These are phyloP conservation scores for Carassius gibelio DNA, from an alignment of 2,113 vertebrate genomes.

Conservation along the genomic window DNA sequence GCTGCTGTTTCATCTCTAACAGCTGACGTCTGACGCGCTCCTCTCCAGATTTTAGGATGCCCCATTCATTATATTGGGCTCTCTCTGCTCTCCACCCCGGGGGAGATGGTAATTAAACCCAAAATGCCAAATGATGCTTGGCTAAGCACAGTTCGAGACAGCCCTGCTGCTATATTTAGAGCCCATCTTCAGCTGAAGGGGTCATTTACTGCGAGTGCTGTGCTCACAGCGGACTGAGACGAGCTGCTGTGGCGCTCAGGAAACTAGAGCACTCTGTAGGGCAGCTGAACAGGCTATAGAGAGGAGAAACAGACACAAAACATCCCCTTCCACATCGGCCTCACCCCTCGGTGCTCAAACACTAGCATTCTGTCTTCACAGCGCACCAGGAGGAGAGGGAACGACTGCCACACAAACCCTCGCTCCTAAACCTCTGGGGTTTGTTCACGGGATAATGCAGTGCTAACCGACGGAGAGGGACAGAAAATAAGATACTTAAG, in stretches of 20 bases:
- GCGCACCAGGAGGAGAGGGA: too few species aligned
- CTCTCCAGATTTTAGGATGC: slow-evolving; percentile 50
- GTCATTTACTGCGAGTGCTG: slow-evolving; percentile 52
- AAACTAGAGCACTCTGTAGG: slow-evolving; percentile 63
- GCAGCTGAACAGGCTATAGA: slow-evolving; percentile 35
- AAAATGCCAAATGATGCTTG: slow-evolving; percentile 69
- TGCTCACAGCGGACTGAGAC: slow-evolving; percentile 41
- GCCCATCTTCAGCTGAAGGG: slow-evolving; percentile 59
- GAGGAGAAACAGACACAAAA: neutral
- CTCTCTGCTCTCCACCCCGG: slow-evolving; percentile 52
- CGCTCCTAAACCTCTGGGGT: slow-evolving; percentile 28
- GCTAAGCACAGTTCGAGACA: slow-evolving; percentile 66
- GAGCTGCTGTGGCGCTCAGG: slow-evolving; percentile 2
- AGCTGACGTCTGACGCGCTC: too few species aligned
- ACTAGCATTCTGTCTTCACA: neutral
- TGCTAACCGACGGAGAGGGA: slow-evolving; percentile 28
- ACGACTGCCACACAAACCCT: neutral
- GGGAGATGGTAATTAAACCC: slow-evolving; percentile 66
- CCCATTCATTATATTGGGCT: slow-evolving; percentile 66
- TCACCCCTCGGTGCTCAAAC: slow-evolving; percentile 37
- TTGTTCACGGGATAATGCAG: slow-evolving; percentile 15
- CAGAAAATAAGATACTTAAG: slow-evolving; percentile 39
- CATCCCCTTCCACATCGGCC: slow-evolving; percentile 24
- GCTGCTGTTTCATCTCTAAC: neutral
- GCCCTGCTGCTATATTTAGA: slow-evolving; percentile 62